Conservation (phyloP, 2,797 vertebrate genomes). For the Danio choprae region DNA sequence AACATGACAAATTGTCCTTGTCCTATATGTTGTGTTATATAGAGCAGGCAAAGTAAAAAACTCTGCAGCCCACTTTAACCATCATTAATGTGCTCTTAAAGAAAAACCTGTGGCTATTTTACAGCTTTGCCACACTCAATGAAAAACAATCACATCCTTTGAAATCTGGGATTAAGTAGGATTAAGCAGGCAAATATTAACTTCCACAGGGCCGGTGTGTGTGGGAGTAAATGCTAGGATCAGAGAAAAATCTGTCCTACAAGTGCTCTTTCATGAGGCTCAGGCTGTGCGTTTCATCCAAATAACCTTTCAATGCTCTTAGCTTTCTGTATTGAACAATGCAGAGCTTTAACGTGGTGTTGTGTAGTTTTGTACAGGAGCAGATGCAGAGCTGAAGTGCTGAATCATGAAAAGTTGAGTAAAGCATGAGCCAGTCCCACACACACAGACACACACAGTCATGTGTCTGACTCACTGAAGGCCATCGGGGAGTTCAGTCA, state of each 20-base stretch:
- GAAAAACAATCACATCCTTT: conserved; percentile 64
- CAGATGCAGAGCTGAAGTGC: conserved; percentile 41
- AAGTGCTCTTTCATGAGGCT: conserved; percentile 11
- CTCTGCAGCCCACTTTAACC: conserved; percentile 15
- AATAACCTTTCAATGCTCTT: conserved; percentile 40
- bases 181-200: conserved; percentile 67
- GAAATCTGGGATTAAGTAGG: conserved; percentile 63
- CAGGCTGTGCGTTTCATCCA: conserved; percentile 14
- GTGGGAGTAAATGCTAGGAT: conserved; percentile 24
- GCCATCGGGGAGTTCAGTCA: conserved; percentile 16
- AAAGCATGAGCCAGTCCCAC: conserved; percentile 38
- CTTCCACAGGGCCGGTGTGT: conserved; percentile 47
- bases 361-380: conserved; percentile 27
- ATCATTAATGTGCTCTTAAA: conserved; percentile 3
- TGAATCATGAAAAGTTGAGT: conserved; percentile 57
- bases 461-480: conserved; percentile 22
- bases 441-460: neutral
- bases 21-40: neutral
- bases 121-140: conserved; percentile 36
- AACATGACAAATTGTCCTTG: neutral
- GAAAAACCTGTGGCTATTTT: conserved; percentile 36
- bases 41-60: conserved; percentile 4
- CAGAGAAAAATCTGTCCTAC: conserved; percentile 22
- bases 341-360: neutral
- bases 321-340: neutral